Conservation (phyloP, 2,113 vertebrate species). For the Monopterus albus region DNA sequence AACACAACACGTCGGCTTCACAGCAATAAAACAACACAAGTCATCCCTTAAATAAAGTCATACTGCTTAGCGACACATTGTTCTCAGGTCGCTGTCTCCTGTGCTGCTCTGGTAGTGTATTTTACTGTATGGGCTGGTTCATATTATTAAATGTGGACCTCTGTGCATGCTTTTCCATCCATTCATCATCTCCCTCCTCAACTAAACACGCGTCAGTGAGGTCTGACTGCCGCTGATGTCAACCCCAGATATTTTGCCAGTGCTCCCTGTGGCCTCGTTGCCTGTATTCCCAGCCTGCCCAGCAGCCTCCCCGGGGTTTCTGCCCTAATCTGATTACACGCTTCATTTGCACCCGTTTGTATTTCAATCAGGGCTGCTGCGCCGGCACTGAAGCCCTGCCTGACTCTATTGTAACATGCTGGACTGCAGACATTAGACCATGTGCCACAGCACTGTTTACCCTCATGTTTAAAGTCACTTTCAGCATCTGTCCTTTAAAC, state of each 20-base stretch:
- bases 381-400: constrained; percentile 82
- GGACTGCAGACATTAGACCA: constrained; percentile 28
- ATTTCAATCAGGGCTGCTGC: constrained; percentile 92
- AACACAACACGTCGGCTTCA: too few relatives aligned
- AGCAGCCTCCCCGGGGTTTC: constrained; percentile 61
- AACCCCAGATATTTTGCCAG: constrained; percentile 70
- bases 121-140: too few relatives aligned
- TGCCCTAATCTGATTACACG: constrained; percentile 97
- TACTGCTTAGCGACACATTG: too few relatives aligned
- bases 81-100: too few relatives aligned
- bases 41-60: too few relatives aligned
- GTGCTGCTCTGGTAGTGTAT: too few relatives aligned
- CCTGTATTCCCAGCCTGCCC: constrained; percentile 59
- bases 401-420: constrained; percentile 84
- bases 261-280: constrained; percentile 59
- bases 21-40: too few relatives aligned
- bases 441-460: constrained; percentile 16
- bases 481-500: neutral
- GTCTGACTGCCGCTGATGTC: constrained; percentile 57
- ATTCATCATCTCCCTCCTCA: neutral
- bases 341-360: constrained; percentile 97
- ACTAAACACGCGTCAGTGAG: constrained; percentile 32
- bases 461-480: constrained; percentile 2
- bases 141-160: too few relatives aligned
- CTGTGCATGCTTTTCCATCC: constrained; percentile 45